Conservation (phyloP, 2,888 invertebrate genomes). For the Cryptus armator region DNA sequence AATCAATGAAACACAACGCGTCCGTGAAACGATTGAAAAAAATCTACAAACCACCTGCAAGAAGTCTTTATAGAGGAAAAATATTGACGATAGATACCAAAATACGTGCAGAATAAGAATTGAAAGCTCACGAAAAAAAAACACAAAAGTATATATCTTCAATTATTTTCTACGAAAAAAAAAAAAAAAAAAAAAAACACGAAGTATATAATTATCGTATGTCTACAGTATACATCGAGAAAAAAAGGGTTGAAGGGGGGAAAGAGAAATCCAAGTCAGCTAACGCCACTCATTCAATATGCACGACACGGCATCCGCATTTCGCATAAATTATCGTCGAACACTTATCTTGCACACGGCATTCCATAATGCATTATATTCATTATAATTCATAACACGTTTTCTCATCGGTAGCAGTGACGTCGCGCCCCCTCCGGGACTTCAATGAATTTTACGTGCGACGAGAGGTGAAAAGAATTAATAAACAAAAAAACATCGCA, state of each 20-base stretch:
- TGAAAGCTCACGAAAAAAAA: constrained; percentile 17
- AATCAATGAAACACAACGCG: background rate
- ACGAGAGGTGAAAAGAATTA: constrained; percentile 8
- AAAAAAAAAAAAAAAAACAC: background rate
- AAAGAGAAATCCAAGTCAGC: constrained; percentile 32
- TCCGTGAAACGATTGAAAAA: background rate
- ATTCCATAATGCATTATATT: constrained; percentile 61
- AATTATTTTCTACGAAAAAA: constrained; percentile 28
- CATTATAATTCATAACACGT: constrained; percentile 51
- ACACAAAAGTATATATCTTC: background rate
- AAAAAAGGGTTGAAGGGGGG: constrained; percentile 7
- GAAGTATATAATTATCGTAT: background rate
- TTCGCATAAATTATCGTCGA: constrained; percentile 48
- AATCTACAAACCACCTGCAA: constrained; percentile 57
- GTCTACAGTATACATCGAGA: constrained; percentile 40
- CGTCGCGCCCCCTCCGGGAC: constrained; percentile 19
- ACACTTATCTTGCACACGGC: constrained; percentile 61
- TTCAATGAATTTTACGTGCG: constrained; percentile 44
- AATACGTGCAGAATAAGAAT: constrained; percentile 28
- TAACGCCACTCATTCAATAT: constrained; percentile 35
- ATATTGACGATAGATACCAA: constrained; percentile 42
- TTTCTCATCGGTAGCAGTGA: constrained; percentile 28
- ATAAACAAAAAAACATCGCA: background rate
- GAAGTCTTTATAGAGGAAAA: constrained; percentile 52
- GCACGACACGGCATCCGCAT: constrained; percentile 54